Evolutionary conservation across 2,888 invertebrate genomes (phyloP).

Genomic region (Chaitophorus viminalis): DNA sequence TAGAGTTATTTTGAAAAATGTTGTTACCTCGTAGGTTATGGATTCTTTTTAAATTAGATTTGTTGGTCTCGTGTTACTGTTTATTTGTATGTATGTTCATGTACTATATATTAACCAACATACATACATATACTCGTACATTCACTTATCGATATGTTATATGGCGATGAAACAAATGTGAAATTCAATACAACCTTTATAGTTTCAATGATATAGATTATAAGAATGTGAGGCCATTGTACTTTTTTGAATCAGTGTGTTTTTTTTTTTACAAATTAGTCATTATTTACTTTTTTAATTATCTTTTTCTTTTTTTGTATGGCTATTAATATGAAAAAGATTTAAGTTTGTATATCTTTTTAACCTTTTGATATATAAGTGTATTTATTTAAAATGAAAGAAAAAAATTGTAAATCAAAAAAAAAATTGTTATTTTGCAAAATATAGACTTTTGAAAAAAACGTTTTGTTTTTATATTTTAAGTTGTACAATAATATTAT

Average conservation of each 20-base stretch:
- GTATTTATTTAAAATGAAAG: conserved; percentile 58
- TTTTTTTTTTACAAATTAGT: conserved; percentile 52
- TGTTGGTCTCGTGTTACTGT: not conserved
- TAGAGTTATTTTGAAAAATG: conserved; percentile 36
- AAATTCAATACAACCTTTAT: conserved; percentile 26
- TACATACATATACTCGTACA: not conserved
- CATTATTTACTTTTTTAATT: conserved; percentile 50
- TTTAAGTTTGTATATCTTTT: conserved; percentile 54
- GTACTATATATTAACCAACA: not conserved
- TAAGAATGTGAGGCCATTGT: conserved; percentile 61
- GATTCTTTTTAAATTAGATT: conserved; percentile 16
- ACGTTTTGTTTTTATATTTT: not conserved
- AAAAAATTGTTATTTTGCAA: conserved; percentile 61
- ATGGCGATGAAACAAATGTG: conserved; percentile 4
- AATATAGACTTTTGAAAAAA: conserved; percentile 60
- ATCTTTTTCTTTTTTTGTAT: conserved; percentile 45
- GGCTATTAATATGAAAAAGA: conserved; percentile 51
- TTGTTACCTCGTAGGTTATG: conserved; percentile 55
- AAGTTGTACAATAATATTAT: too few relatives aligned
- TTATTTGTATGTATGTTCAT: too few relatives aligned
- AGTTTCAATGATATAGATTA: conserved; percentile 53
- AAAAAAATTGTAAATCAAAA: conserved; percentile 61
- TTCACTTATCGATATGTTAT: not conserved
- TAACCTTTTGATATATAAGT: conserved; percentile 60
- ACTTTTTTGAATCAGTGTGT: conserved; percentile 58